Evolutionary conservation across 2,888 invertebrate species (phyloP).

Genomic region (Ophioninae sp.): DNA sequence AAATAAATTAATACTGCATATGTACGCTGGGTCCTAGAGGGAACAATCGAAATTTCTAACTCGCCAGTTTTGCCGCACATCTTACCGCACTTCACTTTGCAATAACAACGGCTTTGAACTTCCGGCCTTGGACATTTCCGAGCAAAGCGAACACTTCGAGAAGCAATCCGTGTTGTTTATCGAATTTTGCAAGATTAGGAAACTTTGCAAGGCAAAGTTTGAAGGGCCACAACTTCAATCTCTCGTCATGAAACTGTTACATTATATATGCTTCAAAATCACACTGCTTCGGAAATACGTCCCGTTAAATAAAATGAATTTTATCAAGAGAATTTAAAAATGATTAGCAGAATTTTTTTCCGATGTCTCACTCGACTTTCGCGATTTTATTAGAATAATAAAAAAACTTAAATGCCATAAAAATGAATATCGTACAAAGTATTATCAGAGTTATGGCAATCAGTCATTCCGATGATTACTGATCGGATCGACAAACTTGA

Average conservation of each 20-base stretch:
- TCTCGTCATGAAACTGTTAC: background rate
- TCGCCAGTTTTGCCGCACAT: too few relatives aligned
- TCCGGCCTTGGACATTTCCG: too few relatives aligned
- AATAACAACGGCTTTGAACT: too few relatives aligned
- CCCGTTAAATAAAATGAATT: background rate
- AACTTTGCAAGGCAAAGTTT: background rate
- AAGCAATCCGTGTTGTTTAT: too few relatives aligned
- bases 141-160: too few relatives aligned
- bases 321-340: background rate
- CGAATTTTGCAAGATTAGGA: too few relatives aligned
- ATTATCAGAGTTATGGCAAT: background rate
- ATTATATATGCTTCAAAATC: background rate
- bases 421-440: background rate
- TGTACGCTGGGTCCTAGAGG: too few relatives aligned
- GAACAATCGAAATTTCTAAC: too few relatives aligned
- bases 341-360: background rate
- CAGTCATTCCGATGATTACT: background rate
- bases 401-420: background rate
- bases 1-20: background rate
- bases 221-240: background rate
- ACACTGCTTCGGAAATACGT: background rate
- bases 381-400: background rate
- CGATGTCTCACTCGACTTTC: background rate
- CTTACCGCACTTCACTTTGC: too few relatives aligned
- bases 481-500: background rate